A percentile compares a stretch with the other conserved stretches of the same genome.
Evolutionary conservation across 35 echinoderm and acorn worm genomes (phyloP).

Genomic region (Lytechinus pictus): DNA sequence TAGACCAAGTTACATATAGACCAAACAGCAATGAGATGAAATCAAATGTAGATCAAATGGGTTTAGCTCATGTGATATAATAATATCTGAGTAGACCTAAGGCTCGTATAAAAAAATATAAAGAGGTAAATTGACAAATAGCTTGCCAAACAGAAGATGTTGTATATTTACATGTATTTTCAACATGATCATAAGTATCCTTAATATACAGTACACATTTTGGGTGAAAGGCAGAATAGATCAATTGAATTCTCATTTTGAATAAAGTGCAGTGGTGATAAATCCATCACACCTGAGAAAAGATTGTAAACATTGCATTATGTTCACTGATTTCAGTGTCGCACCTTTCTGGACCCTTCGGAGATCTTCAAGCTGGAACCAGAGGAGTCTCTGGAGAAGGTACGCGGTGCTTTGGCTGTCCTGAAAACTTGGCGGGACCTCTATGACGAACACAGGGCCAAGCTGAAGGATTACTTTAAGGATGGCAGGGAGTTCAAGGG

Average conservation of each 20-base stretch:
- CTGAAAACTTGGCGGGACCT: conserved; percentile 69
- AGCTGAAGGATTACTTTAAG: conserved; percentile 96
- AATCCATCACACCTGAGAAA: background rate
- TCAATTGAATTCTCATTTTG: background rate
- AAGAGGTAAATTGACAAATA: too few relatives aligned
- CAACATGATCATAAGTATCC: too few relatives aligned
- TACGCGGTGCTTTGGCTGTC: conserved; percentile 67
- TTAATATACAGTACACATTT: too few relatives aligned
- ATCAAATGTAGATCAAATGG: too few relatives aligned
- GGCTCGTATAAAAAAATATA: too few relatives aligned
- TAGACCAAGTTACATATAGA: too few relatives aligned
- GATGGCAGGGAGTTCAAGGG: conserved; percentile 81
- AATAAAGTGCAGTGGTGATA: background rate
- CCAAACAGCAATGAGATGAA: too few relatives aligned
- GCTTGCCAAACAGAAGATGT: too few relatives aligned
- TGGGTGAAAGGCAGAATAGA: background rate
- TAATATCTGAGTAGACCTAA: too few relatives aligned
- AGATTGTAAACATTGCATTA: background rate
- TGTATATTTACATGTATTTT: too few relatives aligned
- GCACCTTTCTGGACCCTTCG: conserved; percentile 80
- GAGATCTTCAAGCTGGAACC: conserved; percentile 97
- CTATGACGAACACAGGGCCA: conserved; percentile 79
- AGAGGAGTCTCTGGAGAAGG: conserved; percentile 89
- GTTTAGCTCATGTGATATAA: too few relatives aligned
- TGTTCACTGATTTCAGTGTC: conserved; percentile 53